phyloP scores from a whole-genome alignment of 37 sponge, comb jelly and placozoan species.

The Eunapius fragilis region DNA sequence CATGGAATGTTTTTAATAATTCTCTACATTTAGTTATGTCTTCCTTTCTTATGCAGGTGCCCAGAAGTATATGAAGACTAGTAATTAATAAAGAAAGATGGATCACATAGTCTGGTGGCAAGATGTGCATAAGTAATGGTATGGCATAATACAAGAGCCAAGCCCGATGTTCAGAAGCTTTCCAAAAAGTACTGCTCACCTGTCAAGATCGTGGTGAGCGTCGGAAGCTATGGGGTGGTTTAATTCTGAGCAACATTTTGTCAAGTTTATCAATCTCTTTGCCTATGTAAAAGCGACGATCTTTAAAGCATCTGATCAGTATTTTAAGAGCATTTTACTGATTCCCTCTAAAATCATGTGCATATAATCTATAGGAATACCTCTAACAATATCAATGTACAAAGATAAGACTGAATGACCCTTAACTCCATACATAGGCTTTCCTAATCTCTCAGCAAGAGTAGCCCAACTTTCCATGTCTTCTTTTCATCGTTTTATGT shows the following conservation, averaged over 20 bases:
- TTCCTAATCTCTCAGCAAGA: constrained; percentile 5
- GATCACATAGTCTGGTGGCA: constrained; percentile 13
- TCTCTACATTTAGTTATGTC: not conserved
- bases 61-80: constrained; percentile 2
- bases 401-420: constrained; percentile 1
- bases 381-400: constrained; percentile 1
- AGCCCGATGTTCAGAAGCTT: constrained; percentile 22
- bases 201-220: constrained; percentile 10
- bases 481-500: not conserved
- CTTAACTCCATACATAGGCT: constrained; percentile 2
- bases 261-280: not conserved
- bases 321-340: constrained; percentile 23
- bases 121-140: constrained; percentile 1
- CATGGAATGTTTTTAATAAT: not conserved
- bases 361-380: constrained; percentile 4
- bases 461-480: not conserved
- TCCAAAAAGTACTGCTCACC: not conserved
- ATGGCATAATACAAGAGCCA: constrained; percentile 5
- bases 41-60: not conserved
- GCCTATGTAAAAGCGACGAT: constrained; percentile 4
- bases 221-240: constrained; percentile 13
- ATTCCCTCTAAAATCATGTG: too few species aligned
- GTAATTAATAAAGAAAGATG: constrained; percentile 16
- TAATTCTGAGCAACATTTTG: constrained; percentile 7
- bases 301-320: constrained; percentile 11